Evolutionary conservation across 2,113 vertebrate species (phyloP).

Genomic region (Ammodramus savannarum): DNA sequence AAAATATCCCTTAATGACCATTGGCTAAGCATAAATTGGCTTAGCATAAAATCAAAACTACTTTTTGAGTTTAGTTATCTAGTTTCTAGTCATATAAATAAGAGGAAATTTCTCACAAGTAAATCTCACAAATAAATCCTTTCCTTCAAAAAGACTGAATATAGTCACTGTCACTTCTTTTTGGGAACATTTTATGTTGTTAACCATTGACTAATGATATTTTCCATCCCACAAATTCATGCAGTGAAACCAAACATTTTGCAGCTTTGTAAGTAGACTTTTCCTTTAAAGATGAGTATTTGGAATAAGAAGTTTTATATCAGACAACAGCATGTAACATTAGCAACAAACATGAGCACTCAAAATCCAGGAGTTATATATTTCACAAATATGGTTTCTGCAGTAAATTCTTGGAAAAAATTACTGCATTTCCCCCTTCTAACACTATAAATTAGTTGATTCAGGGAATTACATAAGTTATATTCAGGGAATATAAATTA

Average conservation of each 20-base stretch:
- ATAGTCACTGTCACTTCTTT: background rate
- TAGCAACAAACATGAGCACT: background rate
- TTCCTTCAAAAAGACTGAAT: background rate
- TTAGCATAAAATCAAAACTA: background rate
- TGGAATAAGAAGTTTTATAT: background rate
- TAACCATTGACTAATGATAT: background rate
- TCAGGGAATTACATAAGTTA: background rate
- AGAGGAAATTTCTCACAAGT: background rate
- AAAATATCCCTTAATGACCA: background rate
- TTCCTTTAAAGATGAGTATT: background rate
- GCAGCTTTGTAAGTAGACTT: background rate
- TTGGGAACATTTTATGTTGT: background rate
- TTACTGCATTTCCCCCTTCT: background rate
- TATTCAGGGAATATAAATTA: background rate
- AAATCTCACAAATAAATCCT: background rate
- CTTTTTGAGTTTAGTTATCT: background rate
- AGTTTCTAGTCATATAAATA: background rate
- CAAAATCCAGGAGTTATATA: background rate
- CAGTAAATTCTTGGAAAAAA: background rate
- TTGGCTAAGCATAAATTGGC: too few species aligned
- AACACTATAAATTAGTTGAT: background rate
- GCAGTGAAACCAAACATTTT: background rate
- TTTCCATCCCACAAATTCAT: background rate
- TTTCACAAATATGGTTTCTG: background rate
- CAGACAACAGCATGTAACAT: background rate